phyloP scores from a whole-genome alignment of 2,888 invertebrate genomes.

The Polydesmus complanatus region DNA sequence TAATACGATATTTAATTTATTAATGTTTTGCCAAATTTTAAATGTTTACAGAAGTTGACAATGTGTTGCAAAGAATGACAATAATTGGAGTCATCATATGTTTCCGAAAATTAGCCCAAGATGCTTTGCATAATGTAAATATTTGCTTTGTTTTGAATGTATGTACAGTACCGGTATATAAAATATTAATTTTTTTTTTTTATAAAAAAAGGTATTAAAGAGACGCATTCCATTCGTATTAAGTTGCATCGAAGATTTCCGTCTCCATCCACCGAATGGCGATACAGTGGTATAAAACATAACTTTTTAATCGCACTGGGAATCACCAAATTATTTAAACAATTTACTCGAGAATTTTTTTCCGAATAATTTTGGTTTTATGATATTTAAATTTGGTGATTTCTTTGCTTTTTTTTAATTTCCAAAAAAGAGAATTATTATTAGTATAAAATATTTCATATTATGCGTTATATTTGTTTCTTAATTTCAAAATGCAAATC shows the following conservation, averaged over 20 bases:
- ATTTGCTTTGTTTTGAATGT: not conserved
- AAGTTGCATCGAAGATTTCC: slow-evolving; percentile 86
- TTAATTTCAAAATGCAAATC: not conserved
- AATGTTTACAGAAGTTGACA: slow-evolving; percentile 60
- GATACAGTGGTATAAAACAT: slow-evolving; percentile 46
- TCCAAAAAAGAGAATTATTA: too few species aligned
- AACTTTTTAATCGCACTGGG: not conserved
- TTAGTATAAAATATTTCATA: too few species aligned
- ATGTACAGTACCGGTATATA: too few species aligned
- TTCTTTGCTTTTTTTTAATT: too few species aligned
- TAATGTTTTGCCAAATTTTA: slow-evolving; percentile 3
- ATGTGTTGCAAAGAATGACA: slow-evolving; percentile 89
- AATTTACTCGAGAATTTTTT: too few species aligned
- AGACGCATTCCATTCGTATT: slow-evolving; percentile 90
- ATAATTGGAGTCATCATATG: slow-evolving; percentile 95
- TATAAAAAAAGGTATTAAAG: slow-evolving; percentile 53
- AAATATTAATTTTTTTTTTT: slow-evolving; percentile 15
- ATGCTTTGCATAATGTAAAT: slow-evolving; percentile 74
- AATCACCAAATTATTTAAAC: too few species aligned
- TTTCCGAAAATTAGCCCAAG: slow-evolving; percentile 85
- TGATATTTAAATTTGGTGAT: too few species aligned
- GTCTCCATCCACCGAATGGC: slow-evolving; percentile 77
- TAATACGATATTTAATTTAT: too few species aligned
- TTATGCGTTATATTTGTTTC: not conserved
- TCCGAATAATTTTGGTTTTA: too few species aligned